Evolutionary conservation across 2,888 invertebrate genomes (phyloP), one percentile per base, ranked within the genome.

Genomic region (Pardosa pseudoannulata): DNA sequence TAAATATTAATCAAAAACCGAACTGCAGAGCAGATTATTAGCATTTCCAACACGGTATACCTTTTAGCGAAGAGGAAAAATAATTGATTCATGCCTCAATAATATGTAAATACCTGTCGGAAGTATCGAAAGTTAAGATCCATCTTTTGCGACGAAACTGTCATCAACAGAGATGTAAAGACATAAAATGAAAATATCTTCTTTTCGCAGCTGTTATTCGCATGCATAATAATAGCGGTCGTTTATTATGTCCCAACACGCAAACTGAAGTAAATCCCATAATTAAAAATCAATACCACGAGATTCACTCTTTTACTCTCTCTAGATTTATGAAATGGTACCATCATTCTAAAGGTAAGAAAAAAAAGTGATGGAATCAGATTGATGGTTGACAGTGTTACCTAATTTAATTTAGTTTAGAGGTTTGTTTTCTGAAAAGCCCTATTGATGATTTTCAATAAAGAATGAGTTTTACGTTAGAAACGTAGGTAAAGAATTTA

Each of bases 241-340:
- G 50, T 75, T 81, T 75, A 81, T 81, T 81, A 81, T 81, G 81
- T 75, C 29, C 68, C 65, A 65, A 74, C 81, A 81, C 75, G 81
- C 56, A 70, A 68, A 19, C 68, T 73, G 28, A 74, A 80, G 80
- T 80, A 74, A 81, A 75, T 81, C 81, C 75, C 31, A 70, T 81
- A 75, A 81, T 81, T 81, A 81, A 81, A 75, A 75, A 81, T 81
- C 81, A 81, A 81, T 81, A 74, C 16, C n/a, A 5, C n/a, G 31
- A 19, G 27, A 19, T 32, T 16, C 75, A 74, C 68, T 68, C 72
- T 73, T 29, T 27, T n/a, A n/a, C n/a, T 41, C 36, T 29, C 23
- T 31, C 29, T 67, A n/a, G 73, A 80, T 80, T 80, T 80, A 73
- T 80, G 50, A 41, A 64, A 1, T 36, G n/a, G n/a, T n/a, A n/a